Evolutionary conservation across 2,888 invertebrate genomes (phyloP).

Genomic region (Parthenolecanium corni): DNA sequence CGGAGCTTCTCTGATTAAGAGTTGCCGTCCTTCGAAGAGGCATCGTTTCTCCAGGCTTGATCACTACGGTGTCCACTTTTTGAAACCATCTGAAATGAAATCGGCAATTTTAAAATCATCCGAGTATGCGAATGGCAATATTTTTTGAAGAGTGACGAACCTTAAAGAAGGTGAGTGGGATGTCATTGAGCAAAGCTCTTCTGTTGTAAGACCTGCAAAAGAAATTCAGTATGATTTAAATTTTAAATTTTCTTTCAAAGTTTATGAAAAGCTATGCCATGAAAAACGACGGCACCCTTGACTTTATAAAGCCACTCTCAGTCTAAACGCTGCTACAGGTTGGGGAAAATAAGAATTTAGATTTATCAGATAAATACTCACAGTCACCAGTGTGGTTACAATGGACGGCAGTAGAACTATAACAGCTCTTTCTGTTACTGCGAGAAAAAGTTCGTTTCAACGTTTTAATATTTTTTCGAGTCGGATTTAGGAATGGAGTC

Average conservation of each 20-base stretch:
- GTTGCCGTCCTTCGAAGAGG: constrained; percentile 17
- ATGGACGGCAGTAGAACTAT: not conserved
- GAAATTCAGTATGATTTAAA: not conserved
- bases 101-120: not conserved
- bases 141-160: not conserved
- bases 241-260: too few relatives aligned
- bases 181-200: constrained; percentile 11
- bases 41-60: constrained; percentile 31
- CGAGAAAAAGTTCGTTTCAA: constrained; percentile 15
- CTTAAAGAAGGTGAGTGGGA: not conserved
- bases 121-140: not conserved
- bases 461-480: constrained; percentile 3
- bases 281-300: too few relatives aligned
- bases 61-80: constrained; percentile 32
- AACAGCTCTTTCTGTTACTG: not conserved
- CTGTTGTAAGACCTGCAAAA: constrained; percentile 9
- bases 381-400: not conserved
- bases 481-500: constrained; percentile 35
- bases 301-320: not conserved
- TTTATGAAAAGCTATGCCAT: too few relatives aligned
- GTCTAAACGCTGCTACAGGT: not conserved
- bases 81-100: constrained; percentile 17
- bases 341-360: not conserved
- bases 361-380: not conserved
- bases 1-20: not conserved